Percentiles rank a stretch among this genome's conserved stretches.
These are phyloP conservation scores for Enteromius radiatus DNA, from an alignment of 2,797 vertebrate species.

Conservation along the genomic window DNA sequence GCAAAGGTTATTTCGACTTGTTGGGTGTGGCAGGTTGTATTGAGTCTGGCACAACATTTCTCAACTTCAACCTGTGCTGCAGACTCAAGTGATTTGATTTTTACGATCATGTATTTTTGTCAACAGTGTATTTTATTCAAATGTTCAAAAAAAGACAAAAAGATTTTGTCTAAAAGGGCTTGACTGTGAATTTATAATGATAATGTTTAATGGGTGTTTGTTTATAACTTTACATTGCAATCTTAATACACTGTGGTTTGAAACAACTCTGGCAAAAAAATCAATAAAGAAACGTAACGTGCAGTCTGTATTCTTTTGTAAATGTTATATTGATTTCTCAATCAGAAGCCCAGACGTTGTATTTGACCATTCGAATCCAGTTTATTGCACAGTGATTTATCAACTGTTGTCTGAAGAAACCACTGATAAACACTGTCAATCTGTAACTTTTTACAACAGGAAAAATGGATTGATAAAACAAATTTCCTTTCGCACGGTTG, in stretches of 20 bases:
- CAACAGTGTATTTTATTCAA: constrained; percentile 11
- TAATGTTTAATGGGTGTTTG: constrained; percentile 47
- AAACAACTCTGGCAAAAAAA: constrained; percentile 39
- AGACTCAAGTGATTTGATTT: constrained; percentile 7
- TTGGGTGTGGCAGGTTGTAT: constrained; percentile 5
- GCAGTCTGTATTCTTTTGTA: constrained; percentile 20
- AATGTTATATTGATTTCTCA: background rate
- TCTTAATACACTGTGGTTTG: constrained; percentile 61
- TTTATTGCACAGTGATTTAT: constrained; percentile 24
- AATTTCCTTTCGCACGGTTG: background rate
- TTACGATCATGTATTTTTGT: constrained; percentile 23
- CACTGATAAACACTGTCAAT: constrained; percentile 12
- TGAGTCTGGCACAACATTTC: background rate
- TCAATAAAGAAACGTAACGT: constrained; percentile 26
- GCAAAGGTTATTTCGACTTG: constrained; percentile 13
- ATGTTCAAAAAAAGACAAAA: constrained; percentile 5
- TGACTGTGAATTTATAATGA: constrained; percentile 43
- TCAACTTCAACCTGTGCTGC: background rate
- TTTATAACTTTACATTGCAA: constrained; percentile 57
- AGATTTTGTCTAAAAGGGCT: constrained; percentile 50
- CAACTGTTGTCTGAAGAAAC: background rate
- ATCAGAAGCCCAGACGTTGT: constrained; percentile 1
- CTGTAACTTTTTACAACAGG: constrained; percentile 9
- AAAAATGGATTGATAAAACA: background rate
- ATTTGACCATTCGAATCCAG: background rate